Evolutionary conservation across 2,113 vertebrate species (phyloP), one percentile per base, ranked within the genome.

Genomic region (Menidia beryllina): DNA sequence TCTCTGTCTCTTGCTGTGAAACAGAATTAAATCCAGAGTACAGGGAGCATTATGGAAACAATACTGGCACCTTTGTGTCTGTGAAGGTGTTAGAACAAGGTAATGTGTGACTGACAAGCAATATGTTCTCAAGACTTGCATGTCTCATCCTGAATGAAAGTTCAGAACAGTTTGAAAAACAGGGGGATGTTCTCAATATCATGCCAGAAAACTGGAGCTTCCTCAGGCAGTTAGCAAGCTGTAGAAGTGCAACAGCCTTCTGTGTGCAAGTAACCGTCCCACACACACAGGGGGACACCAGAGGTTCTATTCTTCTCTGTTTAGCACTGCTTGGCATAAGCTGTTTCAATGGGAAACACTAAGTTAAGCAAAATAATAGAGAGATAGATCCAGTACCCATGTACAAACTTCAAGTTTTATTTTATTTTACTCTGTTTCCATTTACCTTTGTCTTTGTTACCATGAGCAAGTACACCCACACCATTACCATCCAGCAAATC

Each of bases 21-120:
- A 87, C 84, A 67, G 71, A 78, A 91, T 81, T 75, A 82, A 90
- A 90, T 50, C 63, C 45, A 38, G 7, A 15, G 77, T 79, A 66
- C 69, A 75, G 50, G 66, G 19, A 47, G 55, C 49, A 68, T 34
- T 51, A 50, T 57, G 86, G 76, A 70, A 26, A 57, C 67, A 63
- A 27, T 68, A 74, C 73, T 89, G 90, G 83, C 72, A 87, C 70
- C 55, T 49, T 69, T 82, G 57, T 41, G 82, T 89, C 88, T 84
- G 72, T 30, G 69, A 67, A 72, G 59, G 34, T 82, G 82, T 83
- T 66, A 59, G 84, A 84, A 89, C 72, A 77, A 84, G 69, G 84
- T 72, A 66, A 81, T 77, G 69, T 84, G 62, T 88, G 82, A 91
- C 79, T 83, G 82, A 88, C 80, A 82, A 77, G 81, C 69, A 81